Evolutionary conservation across 2,113 vertebrate genomes (phyloP).

Genomic region (Cariama cristata): DNA sequence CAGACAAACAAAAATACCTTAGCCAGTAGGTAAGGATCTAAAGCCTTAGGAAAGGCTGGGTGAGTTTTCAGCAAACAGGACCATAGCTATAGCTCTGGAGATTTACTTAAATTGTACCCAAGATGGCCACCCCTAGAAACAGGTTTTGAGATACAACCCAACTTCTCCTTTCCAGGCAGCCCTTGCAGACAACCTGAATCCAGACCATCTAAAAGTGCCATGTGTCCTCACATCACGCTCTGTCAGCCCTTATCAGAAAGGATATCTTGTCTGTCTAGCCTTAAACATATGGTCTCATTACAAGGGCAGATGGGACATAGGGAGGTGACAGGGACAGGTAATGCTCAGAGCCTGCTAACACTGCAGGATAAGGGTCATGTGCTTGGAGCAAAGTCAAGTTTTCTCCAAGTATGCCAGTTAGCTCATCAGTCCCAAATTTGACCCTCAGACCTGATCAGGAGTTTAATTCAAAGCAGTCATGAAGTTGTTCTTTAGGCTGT

Average conservation of each 20-base stretch:
- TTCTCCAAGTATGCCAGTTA: neutral
- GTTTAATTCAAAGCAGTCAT: neutral
- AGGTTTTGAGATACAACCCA: neutral
- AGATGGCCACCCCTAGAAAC: neutral
- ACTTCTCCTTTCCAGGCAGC: neutral
- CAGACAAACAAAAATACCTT: neutral
- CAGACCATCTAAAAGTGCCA: neutral
- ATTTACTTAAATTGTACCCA: neutral
- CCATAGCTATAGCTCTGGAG: neutral
- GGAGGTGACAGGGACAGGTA: neutral
- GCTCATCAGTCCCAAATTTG: neutral
- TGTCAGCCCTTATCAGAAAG: neutral
- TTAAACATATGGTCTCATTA: neutral
- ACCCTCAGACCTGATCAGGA: neutral
- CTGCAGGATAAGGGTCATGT: neutral
- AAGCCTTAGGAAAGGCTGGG: neutral
- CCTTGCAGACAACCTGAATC: neutral
- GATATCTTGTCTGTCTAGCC: neutral
- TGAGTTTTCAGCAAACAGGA: neutral
- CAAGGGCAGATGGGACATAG: neutral
- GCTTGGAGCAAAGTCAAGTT: neutral
- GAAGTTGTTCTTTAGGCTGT: neutral
- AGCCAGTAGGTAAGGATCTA: neutral
- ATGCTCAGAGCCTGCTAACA: neutral
- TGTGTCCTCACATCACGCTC: neutral